phyloP scores from a whole-genome alignment of 2,888 invertebrate genomes.

The Ecdyonurus torrentis region DNA sequence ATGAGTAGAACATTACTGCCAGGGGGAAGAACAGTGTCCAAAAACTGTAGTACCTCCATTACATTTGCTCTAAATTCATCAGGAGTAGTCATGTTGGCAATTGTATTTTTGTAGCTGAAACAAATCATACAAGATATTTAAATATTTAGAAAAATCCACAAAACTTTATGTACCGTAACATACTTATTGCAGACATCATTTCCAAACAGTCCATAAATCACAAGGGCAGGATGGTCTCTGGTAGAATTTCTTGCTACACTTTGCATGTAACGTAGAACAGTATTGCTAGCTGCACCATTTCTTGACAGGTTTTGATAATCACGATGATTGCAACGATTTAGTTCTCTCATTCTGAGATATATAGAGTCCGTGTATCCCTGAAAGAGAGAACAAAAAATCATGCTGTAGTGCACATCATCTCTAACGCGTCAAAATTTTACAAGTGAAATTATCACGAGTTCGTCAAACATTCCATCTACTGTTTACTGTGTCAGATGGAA shows the following conservation, averaged over 20 bases:
- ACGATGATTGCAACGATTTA: conserved; percentile 31
- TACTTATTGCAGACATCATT: conserved; percentile 35
- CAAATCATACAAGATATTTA: neutral
- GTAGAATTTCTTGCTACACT: conserved; percentile 24
- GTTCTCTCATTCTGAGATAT: conserved; percentile 22
- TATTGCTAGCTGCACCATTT: conserved; percentile 25
- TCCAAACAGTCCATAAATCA: conserved; percentile 29
- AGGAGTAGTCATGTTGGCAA: conserved; percentile 29
- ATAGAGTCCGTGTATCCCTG: conserved; percentile 21
- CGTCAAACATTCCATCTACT: too few species aligned
- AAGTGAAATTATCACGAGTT: too few species aligned
- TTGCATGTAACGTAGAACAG: conserved; percentile 16
- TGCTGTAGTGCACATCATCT: too few species aligned
- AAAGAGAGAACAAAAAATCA: too few species aligned
- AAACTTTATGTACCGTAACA: conserved; percentile 4
- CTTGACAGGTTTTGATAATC: conserved; percentile 33
- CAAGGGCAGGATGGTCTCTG: conserved; percentile 26
- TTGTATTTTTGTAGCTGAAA: conserved; percentile 25
- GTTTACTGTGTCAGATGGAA: too few species aligned
- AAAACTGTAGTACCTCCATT: conserved; percentile 17
- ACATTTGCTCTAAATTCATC: conserved; percentile 19
- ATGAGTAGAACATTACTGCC: conserved; percentile 29
- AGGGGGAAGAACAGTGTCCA: conserved; percentile 24
- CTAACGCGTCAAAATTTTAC: too few species aligned
- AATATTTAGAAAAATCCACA: neutral